Evolutionary conservation across 2,888 invertebrate genomes (phyloP), one percentile per base, ranked within the genome.

Genomic region (Linyphia triangularis): DNA sequence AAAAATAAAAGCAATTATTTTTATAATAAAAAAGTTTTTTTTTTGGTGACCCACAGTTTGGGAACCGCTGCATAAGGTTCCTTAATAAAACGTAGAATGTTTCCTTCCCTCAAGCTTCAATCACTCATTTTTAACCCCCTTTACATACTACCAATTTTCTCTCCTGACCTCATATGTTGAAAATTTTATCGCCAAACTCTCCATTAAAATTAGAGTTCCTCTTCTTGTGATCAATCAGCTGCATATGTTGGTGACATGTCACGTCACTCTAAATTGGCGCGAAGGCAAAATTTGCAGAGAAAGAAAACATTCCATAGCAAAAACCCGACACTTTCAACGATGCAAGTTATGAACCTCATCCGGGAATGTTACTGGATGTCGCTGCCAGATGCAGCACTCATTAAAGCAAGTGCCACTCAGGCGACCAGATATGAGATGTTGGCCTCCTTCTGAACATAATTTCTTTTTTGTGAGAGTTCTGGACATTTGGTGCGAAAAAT

Each of bases 351-450:
- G 51, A 51, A 51, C 51, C 51, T 16, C 51, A 51, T 51, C 51
- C 51, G 51, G 43, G 51, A 13, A 51, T 51, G 51, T 51, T 51
- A n/a, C 33, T 3, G 51, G 13, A 51, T 51, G 51, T 51, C 51
- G 51, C n/a, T 9, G 51, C 51, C 51, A 51, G 51, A 51, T 51
- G 51, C 51, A 51, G 51, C 51, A 51, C 51, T 51, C 51, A 51
- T 51, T 51, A 51, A 51, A 51, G n/a, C 51, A 51, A 51, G 51
- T 51, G 51, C 51, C 51, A 51, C 51, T 51, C 51, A 51, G 51
- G n/a, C 51, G n/a, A 33, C 33, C 33, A 33, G 33, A 33, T 33
- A 9, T n/a, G n/a, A n/a, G n/a, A n/a, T n/a, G n/a, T n/a, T n/a
- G n/a, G n/a, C n/a, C n/a, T 51, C 13, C 51, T 51, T 51, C 16